These are phyloP conservation scores for Agelas oroides DNA, from an alignment of 37 sponge, comb jelly and placozoan species.

Conservation along the genomic window DNA sequence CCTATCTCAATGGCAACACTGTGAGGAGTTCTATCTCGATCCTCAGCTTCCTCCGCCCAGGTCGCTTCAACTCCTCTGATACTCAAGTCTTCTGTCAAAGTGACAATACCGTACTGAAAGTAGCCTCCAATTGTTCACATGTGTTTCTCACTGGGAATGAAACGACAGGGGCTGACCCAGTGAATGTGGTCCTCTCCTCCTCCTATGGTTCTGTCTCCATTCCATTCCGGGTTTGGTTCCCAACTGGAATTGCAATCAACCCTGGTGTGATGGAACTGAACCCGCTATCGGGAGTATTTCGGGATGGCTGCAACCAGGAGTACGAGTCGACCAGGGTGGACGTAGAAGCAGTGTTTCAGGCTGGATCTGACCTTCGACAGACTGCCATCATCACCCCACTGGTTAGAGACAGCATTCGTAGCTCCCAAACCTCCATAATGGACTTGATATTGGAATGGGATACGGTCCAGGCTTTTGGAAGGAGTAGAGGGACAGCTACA, in stretches of 20 bases:
- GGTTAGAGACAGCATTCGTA: conserved; percentile 8
- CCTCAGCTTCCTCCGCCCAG: conserved; percentile 44
- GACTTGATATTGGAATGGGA: background rate
- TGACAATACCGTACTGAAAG: conserved; percentile 42
- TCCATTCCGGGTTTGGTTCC: conserved; percentile 69
- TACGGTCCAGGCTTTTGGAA: conserved; percentile 22
- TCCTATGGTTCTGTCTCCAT: background rate
- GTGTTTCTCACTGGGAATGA: conserved; percentile 62
- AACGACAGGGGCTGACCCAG: conserved; percentile 29
- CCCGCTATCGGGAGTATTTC: conserved; percentile 4
- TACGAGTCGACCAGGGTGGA: conserved; percentile 49
- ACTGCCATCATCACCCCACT: conserved; percentile 47
- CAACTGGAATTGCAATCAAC: conserved; percentile 24
- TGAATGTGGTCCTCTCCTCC: conserved; percentile 4
- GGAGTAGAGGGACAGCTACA: conserved; percentile 24
- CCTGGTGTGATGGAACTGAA: conserved; percentile 13
- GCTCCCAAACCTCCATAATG: conserved; percentile 21
- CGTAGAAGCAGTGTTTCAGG: conserved; percentile 43
- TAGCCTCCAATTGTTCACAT: conserved; percentile 41
- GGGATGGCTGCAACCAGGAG: background rate
- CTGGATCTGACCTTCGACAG: conserved; percentile 28
- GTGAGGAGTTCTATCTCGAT: conserved; percentile 2
- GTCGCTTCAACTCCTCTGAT: conserved; percentile 18
- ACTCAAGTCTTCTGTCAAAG: conserved; percentile 29
- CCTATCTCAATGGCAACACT: conserved; percentile 40